These are phyloP conservation scores for Dasypus novemcinctus DNA, from an alignment of 2,113 vertebrate genomes.

Conservation along the genomic window DNA sequence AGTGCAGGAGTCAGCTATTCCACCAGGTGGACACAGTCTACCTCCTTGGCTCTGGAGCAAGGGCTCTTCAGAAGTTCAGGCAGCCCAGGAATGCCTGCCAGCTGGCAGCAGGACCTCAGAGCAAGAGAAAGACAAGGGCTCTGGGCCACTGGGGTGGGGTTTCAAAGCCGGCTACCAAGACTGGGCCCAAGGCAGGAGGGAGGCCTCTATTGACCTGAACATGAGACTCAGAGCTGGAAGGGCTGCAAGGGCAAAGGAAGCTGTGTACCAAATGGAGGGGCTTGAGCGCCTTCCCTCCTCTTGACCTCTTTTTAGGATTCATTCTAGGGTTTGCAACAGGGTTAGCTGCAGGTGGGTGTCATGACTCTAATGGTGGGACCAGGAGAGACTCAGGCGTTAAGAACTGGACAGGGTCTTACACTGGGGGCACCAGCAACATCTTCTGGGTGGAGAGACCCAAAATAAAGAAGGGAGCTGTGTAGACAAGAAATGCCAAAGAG, in stretches of 20 bases:
- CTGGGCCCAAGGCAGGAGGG: no score
- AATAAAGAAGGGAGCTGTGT: neutral
- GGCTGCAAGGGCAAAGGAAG: neutral
- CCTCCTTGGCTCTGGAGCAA: neutral
- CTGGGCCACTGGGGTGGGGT: neutral
- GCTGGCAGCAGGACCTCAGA: neutral
- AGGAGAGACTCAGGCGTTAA: neutral
- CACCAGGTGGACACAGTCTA: neutral
- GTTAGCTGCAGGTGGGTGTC: neutral
- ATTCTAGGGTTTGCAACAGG: neutral
- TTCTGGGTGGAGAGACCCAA: neutral
- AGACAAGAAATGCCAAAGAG: neutral
- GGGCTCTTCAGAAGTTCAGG: neutral
- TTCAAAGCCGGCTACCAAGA: neutral
- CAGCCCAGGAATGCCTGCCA: neutral
- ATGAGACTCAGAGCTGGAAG: neutral
- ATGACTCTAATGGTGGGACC: neutral
- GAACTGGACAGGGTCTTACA: neutral
- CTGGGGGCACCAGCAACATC: neutral
- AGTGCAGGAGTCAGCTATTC: neutral
- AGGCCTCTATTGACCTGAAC: neutral
- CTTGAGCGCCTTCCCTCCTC: neutral
- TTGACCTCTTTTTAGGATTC: neutral
- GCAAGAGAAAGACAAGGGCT: neutral
- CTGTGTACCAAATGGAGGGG: neutral